Base-by-base conservation (phyloP, 1,140 invertebrate species). In the Calliphora vicina region DNA sequence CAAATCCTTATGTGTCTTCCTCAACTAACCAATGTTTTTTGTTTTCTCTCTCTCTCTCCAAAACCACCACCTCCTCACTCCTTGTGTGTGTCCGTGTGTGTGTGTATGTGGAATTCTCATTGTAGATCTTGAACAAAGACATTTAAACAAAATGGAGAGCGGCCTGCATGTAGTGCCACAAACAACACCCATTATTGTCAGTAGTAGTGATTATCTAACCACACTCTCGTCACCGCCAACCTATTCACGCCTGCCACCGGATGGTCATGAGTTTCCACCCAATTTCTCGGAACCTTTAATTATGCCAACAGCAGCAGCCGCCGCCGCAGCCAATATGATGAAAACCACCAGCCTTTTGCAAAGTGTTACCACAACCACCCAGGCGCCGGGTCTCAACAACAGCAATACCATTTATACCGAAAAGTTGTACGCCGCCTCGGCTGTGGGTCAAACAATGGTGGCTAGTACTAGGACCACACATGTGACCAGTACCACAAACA, bases 251-350 rank as follows among this genome's bases (percentile, higher is more conserved):
- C 93, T 96, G 86, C 96, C 96, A 84, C 96, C 96, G 74, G 96
- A 97, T 91, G 96, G 96, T 85, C 95, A 97, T 88, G 96, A 97
- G 89, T 97, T 96, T 91, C 96, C 96, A 82, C 92, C 94, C 29
- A 94, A 95, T 86, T 94, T 94, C 83, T 92, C 94, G 84, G 95
- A 96, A 90, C 94, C 91, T 42, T 84, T 89, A 73, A 87, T 89
- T 57, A 89, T 89, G 88, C 84, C 84, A 5, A 84, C 76, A 74
- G 57, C 82, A 83, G 35, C 35, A 0, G 29, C 29, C 2, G 29
- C 29, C 2, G 35, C 35, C 35, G 10, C 73, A 61, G 29, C 20
- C 3, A 84, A 80, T 35, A 67, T 84, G 23, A 82, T 87, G 10
- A 84, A 84, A 61, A 78, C 82, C 5, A 80, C 85, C 42, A 80